Conservation (phyloP, 2,113 vertebrate species). For the Empidonax alnorum region DNA sequence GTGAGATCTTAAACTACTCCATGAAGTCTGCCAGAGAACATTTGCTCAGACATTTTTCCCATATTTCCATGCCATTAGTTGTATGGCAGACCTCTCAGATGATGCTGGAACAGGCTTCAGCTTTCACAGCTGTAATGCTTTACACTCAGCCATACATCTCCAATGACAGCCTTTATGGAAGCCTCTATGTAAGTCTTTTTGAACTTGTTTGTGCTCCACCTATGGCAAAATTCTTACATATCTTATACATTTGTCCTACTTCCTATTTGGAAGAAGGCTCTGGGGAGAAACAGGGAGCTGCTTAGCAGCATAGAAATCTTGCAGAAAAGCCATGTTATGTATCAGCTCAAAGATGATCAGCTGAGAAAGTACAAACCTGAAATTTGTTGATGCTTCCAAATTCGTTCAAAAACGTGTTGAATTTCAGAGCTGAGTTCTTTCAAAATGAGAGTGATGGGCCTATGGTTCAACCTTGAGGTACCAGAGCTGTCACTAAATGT, state of each 20-base stretch:
- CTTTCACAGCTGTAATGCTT: not conserved
- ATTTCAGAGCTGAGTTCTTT: not conserved
- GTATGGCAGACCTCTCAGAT: not conserved
- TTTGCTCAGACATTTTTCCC: not conserved
- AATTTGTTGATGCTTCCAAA: not conserved
- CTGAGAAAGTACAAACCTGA: not conserved
- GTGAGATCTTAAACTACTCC: not conserved
- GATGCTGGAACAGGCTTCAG: not conserved
- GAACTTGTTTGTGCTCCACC: not conserved
- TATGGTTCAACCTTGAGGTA: rapidly evolving
- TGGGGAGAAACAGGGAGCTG: not conserved
- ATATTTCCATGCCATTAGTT: not conserved
- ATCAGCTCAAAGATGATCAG: not conserved
- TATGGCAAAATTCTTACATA: not conserved
- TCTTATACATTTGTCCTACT: not conserved
- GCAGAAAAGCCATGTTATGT: not conserved
- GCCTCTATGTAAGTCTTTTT: not conserved
- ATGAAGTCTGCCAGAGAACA: not conserved
- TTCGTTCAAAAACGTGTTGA: not conserved
- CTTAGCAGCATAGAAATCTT: not conserved
- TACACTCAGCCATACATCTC: not conserved
- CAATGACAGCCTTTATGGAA: not conserved
- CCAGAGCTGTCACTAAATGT: not conserved
- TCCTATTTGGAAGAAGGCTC: not conserved
- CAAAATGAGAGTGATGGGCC: not conserved